Base-by-base conservation (phyloP, 2,888 invertebrate species). In the Coremacera marginata region DNA sequence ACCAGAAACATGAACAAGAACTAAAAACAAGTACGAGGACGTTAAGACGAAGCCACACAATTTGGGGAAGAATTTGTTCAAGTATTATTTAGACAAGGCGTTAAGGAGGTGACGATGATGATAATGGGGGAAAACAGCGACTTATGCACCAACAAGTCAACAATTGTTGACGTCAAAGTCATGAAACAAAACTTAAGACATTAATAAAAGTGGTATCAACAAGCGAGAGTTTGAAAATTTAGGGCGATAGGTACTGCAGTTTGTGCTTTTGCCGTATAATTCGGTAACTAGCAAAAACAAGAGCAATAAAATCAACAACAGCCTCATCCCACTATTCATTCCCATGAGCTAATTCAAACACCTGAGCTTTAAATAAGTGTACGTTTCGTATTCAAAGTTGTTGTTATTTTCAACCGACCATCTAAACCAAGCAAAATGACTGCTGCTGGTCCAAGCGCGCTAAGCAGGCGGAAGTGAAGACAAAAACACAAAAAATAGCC, bases 81-180 rank as follows among this genome's bases (percentile, higher is more conserved):
- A 44, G 44, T 44, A 44, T 44, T 11, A 11, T 44, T 44, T 11
- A 11, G 44, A 44, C 11, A 11, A 44, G 14, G 44, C 11, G 14
- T 44, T 5, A 37, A 37, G 37, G 19, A 1, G 55, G 55, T 22
- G 55, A 55, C 8, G 55, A 55, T 22, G 55, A 22, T 22, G 2
- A 22, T 55, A 19, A 22, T n/a, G 55, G 8, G 8, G 55, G 55
- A 55, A 19, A 55, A 31, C 16, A 5, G 25, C 16, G 11, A 27
- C 60, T 14, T 27, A 25, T 60, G 19, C 31, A 4, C n/a, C 34
- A 34, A 37, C 31, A 34, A 34, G 65, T 65, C 65, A 65, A 65
- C 65, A 34, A 65, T 65, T 65, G 65, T 65, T 31, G 65, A n/a
- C 34, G 31, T 65, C 9, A 16, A 34, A 34, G 25, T 37, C 31